A percentile compares a stretch with the other conserved stretches of the same genome.
These are phyloP conservation scores for Carassius carassius DNA, from an alignment of 2,113 vertebrate species.

Conservation along the genomic window DNA sequence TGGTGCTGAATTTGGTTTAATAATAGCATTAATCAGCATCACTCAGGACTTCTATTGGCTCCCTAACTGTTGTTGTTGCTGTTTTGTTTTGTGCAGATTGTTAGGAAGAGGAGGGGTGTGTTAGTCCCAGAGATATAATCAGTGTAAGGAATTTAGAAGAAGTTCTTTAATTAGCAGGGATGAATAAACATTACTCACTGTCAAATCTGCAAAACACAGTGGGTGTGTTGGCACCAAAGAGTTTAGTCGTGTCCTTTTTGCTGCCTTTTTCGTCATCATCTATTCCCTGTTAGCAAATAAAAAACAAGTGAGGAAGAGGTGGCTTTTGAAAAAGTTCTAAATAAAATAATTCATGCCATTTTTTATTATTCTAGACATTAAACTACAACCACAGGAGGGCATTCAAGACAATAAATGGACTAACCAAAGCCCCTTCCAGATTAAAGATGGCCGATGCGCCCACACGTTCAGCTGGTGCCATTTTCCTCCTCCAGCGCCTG, in stretches of 20 bases:
- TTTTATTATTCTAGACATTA: neutral
- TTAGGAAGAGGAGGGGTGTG: conserved; percentile 55
- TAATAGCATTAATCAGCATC: neutral
- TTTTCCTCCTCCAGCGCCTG: conserved; percentile 92
- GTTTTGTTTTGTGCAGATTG: conserved; percentile 27
- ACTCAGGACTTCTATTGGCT: conserved; percentile 6
- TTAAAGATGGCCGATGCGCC: conserved; percentile 92
- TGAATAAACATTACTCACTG: conserved; percentile 77
- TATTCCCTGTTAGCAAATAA: conserved; percentile 77
- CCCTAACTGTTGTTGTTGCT: neutral
- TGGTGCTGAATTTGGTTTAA: neutral
- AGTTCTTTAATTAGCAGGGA: conserved; percentile 58
- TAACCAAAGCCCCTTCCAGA: conserved; percentile 93
- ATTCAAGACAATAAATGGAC: neutral
- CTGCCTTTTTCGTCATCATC: conserved; percentile 85
- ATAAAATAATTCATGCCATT: neutral
- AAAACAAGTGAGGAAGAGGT: neutral
- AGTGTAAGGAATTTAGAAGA: conserved; percentile 32
- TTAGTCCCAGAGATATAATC: conserved; percentile 32
- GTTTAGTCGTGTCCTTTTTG: conserved; percentile 77
- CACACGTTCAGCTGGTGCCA: conserved; percentile 86
- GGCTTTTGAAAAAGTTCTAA: neutral
- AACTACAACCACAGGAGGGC: neutral
- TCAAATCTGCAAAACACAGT: conserved; percentile 91
- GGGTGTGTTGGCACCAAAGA: conserved; percentile 94